Evolutionary conservation across 2,888 invertebrate species (phyloP).

Genomic region (Oegoconia quadripuncta): DNA sequence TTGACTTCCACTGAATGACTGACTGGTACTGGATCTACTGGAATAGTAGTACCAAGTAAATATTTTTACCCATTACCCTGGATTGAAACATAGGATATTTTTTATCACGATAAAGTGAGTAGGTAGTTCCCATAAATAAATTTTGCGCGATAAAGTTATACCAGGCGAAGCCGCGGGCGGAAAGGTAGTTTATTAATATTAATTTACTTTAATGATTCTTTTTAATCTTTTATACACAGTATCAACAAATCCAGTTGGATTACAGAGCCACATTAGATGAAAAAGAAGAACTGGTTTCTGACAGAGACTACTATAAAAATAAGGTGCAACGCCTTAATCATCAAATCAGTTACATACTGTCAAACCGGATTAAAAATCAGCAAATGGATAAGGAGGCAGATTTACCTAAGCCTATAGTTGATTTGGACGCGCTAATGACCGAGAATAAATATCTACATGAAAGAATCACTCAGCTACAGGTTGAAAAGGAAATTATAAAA

Average conservation of each 20-base stretch:
- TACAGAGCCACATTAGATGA: constrained; percentile 89
- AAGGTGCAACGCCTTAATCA: constrained; percentile 91
- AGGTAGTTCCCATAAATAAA: too few relatives aligned
- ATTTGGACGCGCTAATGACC: constrained; percentile 87
- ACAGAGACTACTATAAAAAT: constrained; percentile 89
- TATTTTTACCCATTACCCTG: too few relatives aligned
- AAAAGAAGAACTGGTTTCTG: constrained; percentile 89
- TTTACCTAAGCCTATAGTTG: constrained; percentile 78
- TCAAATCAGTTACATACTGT: constrained; percentile 82
- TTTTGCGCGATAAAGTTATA: too few relatives aligned
- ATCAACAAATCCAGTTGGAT: constrained; percentile 86
- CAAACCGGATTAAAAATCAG: constrained; percentile 65
- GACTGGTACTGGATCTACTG: too few relatives aligned
- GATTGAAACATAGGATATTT: too few relatives aligned
- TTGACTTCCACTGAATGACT: too few relatives aligned
- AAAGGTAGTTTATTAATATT: too few relatives aligned
- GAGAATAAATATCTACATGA: constrained; percentile 93
- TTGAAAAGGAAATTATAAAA: constrained; percentile 87
- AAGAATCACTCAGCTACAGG: constrained; percentile 86
- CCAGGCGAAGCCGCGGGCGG: too few relatives aligned
- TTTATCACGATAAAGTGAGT: too few relatives aligned
- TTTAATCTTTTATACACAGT: constrained; percentile 62
- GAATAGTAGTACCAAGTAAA: too few relatives aligned
- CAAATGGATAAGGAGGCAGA: constrained; percentile 47
- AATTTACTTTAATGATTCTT: not conserved